A percentile compares a stretch with the other conserved stretches of the same genome.
These are phyloP conservation scores for Clarias macrocephalus DNA, from an alignment of 2,113 vertebrate genomes.

Conservation along the genomic window DNA sequence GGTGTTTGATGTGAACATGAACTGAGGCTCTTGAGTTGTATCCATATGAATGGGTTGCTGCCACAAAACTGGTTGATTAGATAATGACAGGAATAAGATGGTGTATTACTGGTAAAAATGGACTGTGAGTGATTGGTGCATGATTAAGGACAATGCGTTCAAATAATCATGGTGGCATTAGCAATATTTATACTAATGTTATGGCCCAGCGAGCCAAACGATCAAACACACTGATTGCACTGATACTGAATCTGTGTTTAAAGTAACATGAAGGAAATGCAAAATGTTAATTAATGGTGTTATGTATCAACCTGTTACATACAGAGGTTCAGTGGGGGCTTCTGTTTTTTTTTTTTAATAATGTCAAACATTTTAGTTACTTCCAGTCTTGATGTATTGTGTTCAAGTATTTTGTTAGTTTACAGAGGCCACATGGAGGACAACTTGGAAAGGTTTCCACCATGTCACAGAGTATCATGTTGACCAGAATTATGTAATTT, in stretches of 20 bases:
- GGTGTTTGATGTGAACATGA: neutral
- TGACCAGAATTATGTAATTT: neutral
- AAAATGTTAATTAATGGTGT: neutral
- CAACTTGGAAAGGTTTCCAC: neutral
- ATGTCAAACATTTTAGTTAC: neutral
- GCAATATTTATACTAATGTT: conserved; percentile 17
- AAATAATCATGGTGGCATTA: neutral
- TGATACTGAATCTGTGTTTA: neutral
- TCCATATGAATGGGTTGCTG: neutral
- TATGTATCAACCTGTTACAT: neutral
- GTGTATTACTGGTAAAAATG: neutral
- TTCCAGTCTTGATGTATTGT: neutral
- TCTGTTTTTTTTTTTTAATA: neutral
- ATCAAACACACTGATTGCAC: neutral
- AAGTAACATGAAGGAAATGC: neutral
- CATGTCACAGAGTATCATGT: neutral
- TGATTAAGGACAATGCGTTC: conserved; percentile 8
- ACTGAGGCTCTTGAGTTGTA: neutral
- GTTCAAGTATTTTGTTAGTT: neutral
- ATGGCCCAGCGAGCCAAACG: neutral
- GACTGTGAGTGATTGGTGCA: neutral
- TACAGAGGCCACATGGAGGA: neutral
- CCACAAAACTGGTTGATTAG: neutral
- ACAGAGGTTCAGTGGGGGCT: too few relatives aligned
- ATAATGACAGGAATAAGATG: neutral